Evolutionary conservation across 1,140 invertebrate species (phyloP), one percentile per base, ranked within the genome.

Genomic region (Colletes gigas): DNA sequence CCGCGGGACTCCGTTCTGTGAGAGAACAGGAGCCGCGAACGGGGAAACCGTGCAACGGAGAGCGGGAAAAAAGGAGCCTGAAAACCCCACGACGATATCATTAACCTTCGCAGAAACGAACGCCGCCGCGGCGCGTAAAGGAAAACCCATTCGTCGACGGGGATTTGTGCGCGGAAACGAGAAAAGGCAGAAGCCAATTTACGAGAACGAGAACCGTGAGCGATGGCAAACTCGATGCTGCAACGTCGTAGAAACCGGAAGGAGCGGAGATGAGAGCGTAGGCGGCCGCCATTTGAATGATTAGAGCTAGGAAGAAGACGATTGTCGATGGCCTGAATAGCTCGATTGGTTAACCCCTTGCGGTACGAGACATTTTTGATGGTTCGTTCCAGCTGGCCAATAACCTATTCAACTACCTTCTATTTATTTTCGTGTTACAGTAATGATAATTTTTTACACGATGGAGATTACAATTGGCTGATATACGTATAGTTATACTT

Each of bases 301-400:
- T 65, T 52, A 41, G 44, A 52, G 15, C 39, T 39, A 39, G 59
- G 44, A 63, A 73, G 71, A 50, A 73, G 71, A 50, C 62, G 60
- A 62, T 73, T 73, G 71, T 63, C 71, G 71, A 50, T 57, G 71
- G 21, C 71, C 71, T 73, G 71, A 44, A 73, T 73, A 30, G 59
- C 71, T 73, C 71, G 50, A 62, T 73, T 39, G 71, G 44, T 30
- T 30, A 30, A 30, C 30, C 30, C 30, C 30, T 30, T 30, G 30
- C 30, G 30, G 30, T 30, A 30, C 30, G 30, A 30, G 30, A 30
- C 30, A 30, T 30, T 30, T 30, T 30, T 30, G 30, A 30, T 30
- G 30, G 30, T 30, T 30, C 30, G 30, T 30, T 30, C 30, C 30
- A 30, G 2, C 30, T 30, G 30, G 30, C 30, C 30, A 30, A 30